Evolutionary conservation across 2,113 vertebrate species (phyloP).

Genomic region (Gopherus evgoodei): DNA sequence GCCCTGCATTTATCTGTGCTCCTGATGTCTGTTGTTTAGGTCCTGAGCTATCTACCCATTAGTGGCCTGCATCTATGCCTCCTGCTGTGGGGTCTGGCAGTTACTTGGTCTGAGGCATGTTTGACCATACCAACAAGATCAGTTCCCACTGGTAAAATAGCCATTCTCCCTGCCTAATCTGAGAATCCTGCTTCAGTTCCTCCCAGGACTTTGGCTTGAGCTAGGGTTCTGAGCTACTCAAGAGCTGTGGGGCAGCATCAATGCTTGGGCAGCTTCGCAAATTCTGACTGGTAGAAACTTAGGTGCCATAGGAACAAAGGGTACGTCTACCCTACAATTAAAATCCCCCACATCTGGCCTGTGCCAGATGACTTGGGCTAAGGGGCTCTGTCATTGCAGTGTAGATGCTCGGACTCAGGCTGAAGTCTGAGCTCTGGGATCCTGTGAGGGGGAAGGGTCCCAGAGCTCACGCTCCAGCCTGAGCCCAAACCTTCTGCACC

Average conservation of each 20-base stretch:
- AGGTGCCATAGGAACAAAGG: background rate
- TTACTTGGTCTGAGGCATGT: background rate
- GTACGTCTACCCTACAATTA: background rate
- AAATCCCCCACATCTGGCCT: background rate
- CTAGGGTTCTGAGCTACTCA: background rate
- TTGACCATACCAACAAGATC: background rate
- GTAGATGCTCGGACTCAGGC: background rate
- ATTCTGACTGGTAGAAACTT: background rate
- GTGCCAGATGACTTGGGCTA: background rate
- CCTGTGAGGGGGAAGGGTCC: background rate
- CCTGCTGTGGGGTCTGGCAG: background rate
- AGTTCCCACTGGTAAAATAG: background rate
- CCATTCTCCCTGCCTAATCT: background rate
- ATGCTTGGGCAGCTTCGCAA: background rate
- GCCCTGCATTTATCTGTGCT: background rate
- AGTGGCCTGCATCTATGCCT: background rate
- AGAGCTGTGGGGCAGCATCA: background rate
- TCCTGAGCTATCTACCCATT: background rate
- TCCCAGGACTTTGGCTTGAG: background rate
- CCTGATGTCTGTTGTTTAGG: background rate
- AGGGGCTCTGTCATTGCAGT: no score
- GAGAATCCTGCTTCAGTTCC: background rate
- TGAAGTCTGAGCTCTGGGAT: background rate
- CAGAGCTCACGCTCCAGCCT: background rate
- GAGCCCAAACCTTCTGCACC: background rate